phyloP scores from a whole-genome alignment of 1,140 invertebrate species.

The Zaprionus kolodkinae region DNA sequence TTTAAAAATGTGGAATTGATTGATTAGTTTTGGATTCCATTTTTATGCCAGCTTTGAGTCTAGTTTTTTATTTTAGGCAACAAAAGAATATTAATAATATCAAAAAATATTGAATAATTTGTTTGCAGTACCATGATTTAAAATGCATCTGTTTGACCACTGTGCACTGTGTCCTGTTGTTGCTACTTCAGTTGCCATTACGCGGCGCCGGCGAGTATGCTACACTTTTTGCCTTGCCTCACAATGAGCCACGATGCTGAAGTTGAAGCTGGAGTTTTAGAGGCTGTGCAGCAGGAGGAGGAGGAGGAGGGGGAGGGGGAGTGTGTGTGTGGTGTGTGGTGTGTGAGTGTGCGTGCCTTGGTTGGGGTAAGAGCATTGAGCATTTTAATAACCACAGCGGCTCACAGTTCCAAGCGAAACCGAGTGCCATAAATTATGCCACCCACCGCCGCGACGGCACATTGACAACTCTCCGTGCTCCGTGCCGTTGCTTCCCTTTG shows the following conservation, averaged over 20 bases:
- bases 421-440: slow-evolving; percentile 78
- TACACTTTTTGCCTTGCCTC: slow-evolving; percentile 73
- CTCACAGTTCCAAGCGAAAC: slow-evolving; percentile 29
- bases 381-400: slow-evolving; percentile 80
- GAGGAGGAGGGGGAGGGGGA: not conserved
- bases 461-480: slow-evolving; percentile 57
- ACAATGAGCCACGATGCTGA: slow-evolving; percentile 44
- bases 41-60: no score
- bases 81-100: no score
- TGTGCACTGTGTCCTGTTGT: slow-evolving; percentile 49
- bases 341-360: not conserved
- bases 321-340: slow-evolving; percentile 2
- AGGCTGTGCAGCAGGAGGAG: slow-evolving; percentile 3
- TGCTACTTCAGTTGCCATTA: slow-evolving; percentile 76
- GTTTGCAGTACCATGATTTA: no score
- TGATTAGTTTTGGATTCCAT: no score
- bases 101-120: no score
- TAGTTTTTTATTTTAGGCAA: no score
- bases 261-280: slow-evolving; percentile 48
- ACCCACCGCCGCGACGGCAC: slow-evolving; percentile 55
- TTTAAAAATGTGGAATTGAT: no score
- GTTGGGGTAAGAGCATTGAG: slow-evolving; percentile 78
- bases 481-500: slow-evolving; percentile 7
- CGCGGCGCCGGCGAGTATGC: slow-evolving; percentile 71
- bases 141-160: not conserved